Percentiles rank a stretch among this genome's conserved stretches.
Evolutionary conservation across 2,113 vertebrate species (phyloP).

Genomic region (Plestiodon gilberti): DNA sequence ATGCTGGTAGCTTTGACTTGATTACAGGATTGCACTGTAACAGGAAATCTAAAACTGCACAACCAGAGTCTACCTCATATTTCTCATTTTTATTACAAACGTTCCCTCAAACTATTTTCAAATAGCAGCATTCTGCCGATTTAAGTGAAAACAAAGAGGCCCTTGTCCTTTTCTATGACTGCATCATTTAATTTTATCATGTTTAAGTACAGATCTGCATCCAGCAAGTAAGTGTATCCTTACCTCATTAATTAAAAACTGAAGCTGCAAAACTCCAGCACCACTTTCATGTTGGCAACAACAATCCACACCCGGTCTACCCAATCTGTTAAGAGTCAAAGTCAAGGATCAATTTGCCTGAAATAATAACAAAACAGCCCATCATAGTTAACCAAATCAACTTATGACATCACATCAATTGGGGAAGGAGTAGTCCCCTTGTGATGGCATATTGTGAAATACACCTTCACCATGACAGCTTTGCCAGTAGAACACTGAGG

Average conservation of each 20-base stretch:
- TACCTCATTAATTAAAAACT: slow-evolving; percentile 99
- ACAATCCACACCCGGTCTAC: slow-evolving; percentile 95
- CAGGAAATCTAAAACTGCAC: too few species aligned
- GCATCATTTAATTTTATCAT: slow-evolving; percentile 27
- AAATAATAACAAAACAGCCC: not conserved
- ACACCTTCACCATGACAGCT: too few species aligned
- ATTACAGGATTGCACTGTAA: too few species aligned
- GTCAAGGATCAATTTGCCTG: slow-evolving; percentile 83
- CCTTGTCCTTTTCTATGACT: slow-evolving; percentile 8
- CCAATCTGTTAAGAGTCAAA: slow-evolving; percentile 85
- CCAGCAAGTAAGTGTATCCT: slow-evolving; percentile 59
- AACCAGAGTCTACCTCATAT: not conserved
- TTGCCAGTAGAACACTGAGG: too few species aligned
- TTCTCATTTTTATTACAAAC: not conserved
- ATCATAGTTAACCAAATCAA: not conserved
- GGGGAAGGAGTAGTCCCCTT: not conserved
- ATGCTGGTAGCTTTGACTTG: too few species aligned
- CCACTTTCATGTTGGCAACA: slow-evolving; percentile 96
- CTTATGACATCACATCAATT: not conserved
- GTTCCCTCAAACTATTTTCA: not conserved
- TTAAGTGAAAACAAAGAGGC: not conserved
- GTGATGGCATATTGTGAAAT: too few species aligned
- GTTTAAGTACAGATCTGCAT: slow-evolving; percentile 21
- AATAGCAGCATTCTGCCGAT: not conserved
- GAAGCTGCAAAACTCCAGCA: slow-evolving; percentile 93